Base-by-base conservation (phyloP, 2,888 invertebrate genomes). In the Aleiodes leptofemur region DNA sequence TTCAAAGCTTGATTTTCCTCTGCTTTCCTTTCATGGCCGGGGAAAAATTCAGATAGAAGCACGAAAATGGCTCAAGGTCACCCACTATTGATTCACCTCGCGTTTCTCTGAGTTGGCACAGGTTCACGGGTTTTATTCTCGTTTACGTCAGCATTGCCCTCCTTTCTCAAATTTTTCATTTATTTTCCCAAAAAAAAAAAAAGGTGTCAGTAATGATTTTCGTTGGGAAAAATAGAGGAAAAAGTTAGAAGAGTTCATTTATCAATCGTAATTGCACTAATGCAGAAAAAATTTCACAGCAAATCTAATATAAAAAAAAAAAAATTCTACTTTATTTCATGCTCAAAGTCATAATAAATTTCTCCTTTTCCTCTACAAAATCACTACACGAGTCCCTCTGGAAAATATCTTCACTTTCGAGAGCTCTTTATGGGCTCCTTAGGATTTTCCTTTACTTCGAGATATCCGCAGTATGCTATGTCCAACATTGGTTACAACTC, bases 51-150 rank as follows among this genome's bases (percentile, higher is more conserved):
- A 13, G 34, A n/a, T 0, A 38, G 34, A 29, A 31, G 64, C 16
- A 74, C 48, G 76, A 79, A 86, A 87, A 84, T 86, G 80, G 87
- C 83, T 85, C 87, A 87, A 87, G 87, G 87, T 86, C 84, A 80
- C 76, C 76, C 73, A 68, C 70, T 85, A 86, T 87, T 84, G 87
- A 87, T 86, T 85, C 77, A 72, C 50, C 69, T 51, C 53, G 71
- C 64, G 69, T 53, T 68, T 68, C 61, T 57, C 57, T 61, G 50
- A 23, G 29, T 59, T 77, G 74, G 76, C 73, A 73, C 74, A 81
- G 82, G 83, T 83, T 86, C 82, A 84, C 78, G 76, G 82, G 82
- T 83, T n/a, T 56, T 53, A 53, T 53, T 53, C 82, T 82, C 38
- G n/a, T 72, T 64, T 79, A 75, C 79, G 77, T 75, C 77, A 74